These are phyloP conservation scores for Herpailurus yagouaroundi DNA, from an alignment of 2,113 vertebrate genomes.

Conservation along the genomic window DNA sequence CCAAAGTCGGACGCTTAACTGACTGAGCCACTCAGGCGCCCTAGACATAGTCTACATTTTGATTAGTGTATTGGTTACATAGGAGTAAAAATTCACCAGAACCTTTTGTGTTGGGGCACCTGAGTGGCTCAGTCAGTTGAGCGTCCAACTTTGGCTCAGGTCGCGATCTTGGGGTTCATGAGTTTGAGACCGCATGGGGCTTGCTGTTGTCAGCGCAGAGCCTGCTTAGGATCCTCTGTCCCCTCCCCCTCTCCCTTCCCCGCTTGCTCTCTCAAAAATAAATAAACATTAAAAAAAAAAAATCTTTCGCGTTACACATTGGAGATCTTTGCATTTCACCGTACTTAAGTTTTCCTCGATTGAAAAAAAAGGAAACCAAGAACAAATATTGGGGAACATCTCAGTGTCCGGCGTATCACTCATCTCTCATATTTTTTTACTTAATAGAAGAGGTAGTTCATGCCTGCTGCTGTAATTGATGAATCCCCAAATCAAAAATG, in stretches of 20 bases:
- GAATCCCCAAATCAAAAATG: background rate
- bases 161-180: no score
- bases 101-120: background rate
- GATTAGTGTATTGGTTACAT: background rate
- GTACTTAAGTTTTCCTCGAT: background rate
- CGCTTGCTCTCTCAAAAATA: no score
- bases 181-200: no score
- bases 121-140: no score
- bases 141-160: no score
- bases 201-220: no score
- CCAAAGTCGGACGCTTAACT: no score
- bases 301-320: background rate
- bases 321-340: constrained; percentile 28
- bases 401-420: background rate
- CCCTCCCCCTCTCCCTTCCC: no score
- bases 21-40: no score
- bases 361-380: background rate
- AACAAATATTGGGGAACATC: background rate
- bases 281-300: no score
- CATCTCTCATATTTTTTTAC: background rate
- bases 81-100: background rate
- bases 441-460: background rate
- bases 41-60: background rate
- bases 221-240: no score
- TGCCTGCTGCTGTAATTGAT: background rate